Evolutionary conservation across 2,888 invertebrate genomes (phyloP).

Genomic region (Drosophila cognata): DNA sequence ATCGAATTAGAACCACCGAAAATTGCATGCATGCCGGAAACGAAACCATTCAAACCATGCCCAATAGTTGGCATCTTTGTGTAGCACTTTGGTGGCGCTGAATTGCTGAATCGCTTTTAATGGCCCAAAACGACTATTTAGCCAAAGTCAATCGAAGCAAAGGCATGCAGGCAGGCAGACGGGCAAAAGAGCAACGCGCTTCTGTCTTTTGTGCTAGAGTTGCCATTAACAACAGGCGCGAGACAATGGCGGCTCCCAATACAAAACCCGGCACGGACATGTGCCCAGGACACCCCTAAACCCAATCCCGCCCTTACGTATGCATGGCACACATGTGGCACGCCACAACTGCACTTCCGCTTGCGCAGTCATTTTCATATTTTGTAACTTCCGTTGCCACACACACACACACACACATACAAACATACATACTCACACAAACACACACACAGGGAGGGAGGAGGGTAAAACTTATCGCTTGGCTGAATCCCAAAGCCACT

Average conservation of each 20-base stretch:
- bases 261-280: slow-evolving; percentile 31
- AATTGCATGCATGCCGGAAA: slow-evolving; percentile 29
- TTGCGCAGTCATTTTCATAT: slow-evolving; percentile 81
- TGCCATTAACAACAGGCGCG: slow-evolving; percentile 60
- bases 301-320: neutral
- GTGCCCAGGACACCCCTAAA: neutral
- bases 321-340: slow-evolving; percentile 77
- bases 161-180: neutral
- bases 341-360: slow-evolving; percentile 82
- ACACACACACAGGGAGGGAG: neutral
- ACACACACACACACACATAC: slow-evolving; percentile 30
- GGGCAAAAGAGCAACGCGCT: slow-evolving; percentile 20
- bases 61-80: slow-evolving; percentile 37
- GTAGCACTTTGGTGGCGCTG: slow-evolving; percentile 16
- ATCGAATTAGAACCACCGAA: slow-evolving; percentile 34
- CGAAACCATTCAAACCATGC: slow-evolving; percentile 31
- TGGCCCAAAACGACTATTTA: slow-evolving; percentile 53
- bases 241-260: slow-evolving; percentile 64
- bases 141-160: slow-evolving; percentile 63
- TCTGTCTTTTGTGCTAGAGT: slow-evolving; percentile 57
- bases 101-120: slow-evolving; percentile 43
- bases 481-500: slow-evolving; percentile 50
- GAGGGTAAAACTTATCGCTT: slow-evolving; percentile 40
- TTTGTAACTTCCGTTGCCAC: slow-evolving; percentile 74
- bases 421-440: slow-evolving; percentile 10